These are phyloP conservation scores for Gobio occitaniae DNA, from an alignment of 2,797 vertebrate genomes.

Conservation along the genomic window DNA sequence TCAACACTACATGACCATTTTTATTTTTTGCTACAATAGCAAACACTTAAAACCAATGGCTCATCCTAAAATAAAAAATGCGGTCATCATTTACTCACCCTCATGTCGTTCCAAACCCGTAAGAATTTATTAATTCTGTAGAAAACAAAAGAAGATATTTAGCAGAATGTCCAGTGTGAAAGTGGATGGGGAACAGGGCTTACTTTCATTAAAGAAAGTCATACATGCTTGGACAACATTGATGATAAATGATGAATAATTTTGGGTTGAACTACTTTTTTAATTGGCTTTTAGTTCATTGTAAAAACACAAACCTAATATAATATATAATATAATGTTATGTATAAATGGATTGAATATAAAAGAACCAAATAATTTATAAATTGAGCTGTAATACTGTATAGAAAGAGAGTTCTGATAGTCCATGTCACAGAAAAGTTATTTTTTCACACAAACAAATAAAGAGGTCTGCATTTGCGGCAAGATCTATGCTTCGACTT, in stretches of 20 bases:
- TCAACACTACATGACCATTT: constrained; percentile 4
- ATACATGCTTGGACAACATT: no score
- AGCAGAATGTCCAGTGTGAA: neutral
- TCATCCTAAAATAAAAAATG: neutral
- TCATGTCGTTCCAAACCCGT: neutral
- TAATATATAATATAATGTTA: neutral
- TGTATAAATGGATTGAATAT: neutral
- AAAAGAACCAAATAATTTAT: neutral
- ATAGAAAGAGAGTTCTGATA: neutral
- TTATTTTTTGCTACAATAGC: neutral
- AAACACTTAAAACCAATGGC: neutral
- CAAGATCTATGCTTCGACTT: constrained; percentile 54
- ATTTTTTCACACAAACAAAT: constrained; percentile 42
- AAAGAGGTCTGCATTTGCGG: constrained; percentile 67
- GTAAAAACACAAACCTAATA: neutral
- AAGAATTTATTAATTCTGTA: neutral
- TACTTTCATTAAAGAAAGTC: neutral
- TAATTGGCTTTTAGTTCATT: neutral
- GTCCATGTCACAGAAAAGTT: neutral
- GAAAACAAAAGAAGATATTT: neutral
- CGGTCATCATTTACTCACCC: neutral
- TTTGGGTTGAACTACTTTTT: neutral
- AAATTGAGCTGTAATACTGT: neutral
- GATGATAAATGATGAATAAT: neutral
- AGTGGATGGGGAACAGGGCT: neutral